Base-by-base conservation (phyloP, 2,888 invertebrate genomes). In the Deroplatys truncata region DNA sequence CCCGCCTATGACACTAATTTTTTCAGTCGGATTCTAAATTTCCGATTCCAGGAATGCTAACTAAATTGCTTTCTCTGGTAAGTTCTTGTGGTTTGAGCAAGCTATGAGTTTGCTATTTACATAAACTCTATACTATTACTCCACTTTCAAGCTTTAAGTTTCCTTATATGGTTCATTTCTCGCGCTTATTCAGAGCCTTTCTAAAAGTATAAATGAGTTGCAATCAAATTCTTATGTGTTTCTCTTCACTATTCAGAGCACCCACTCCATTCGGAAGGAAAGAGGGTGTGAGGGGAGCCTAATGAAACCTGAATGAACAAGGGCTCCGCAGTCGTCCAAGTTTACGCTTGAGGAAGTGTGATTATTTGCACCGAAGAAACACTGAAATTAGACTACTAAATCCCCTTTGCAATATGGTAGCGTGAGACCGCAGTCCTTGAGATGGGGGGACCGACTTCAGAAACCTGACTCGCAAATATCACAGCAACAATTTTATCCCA, bases 341-440 rank as follows among this genome's bases (percentile, higher is more conserved):
- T 83, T 87, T 28, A 82, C n/a, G 87, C 83, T 87, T 8, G 20
- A 87, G 87, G 82, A 72, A 87, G 83, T 43, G 56, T 83, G 87
- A 87, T 87, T 83, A 87, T 83, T 87, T 87, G 82, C 82, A 87
- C 28, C 28, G 83, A 87, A 87, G 83, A 83, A 83, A 87, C 87
- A 87, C 83, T 82, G 43, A 87, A 87, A 87, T 83, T 87, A 83
- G 43, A 82, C 82, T 87, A 83, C 83, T 83, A 87, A 83, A 83
- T 87, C 83, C 56, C 43, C 56, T 83, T 87, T 35, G 43, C 87
- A n/a, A 83, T 35, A 8, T 56, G 56, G 56, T 72, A 7, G 56
- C 25, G 56, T 5, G 15, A 72, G 56, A 72, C 20, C 56, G 56
- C 56, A 72, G 5, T 56, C 56, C 3, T 4, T 56, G 0, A 35